Percentiles rank a stretch among this genome's conserved stretches.
Evolutionary conservation across 2,888 invertebrate species (phyloP).

Genomic region (Troides helena): DNA sequence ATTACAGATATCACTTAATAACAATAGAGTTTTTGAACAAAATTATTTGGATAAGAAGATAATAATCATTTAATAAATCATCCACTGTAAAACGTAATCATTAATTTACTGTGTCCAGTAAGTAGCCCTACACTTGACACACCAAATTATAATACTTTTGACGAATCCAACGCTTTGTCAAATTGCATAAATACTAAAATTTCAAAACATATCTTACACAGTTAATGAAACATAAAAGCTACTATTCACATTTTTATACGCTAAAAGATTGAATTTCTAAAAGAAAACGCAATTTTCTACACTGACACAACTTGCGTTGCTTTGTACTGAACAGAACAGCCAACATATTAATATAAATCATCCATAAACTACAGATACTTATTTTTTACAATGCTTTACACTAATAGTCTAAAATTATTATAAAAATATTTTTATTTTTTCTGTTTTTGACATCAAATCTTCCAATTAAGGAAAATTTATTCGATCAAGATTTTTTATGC

Average conservation of each 20-base stretch:
- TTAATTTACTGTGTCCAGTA: slow-evolving; percentile 61
- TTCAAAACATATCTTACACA: slow-evolving; percentile 15
- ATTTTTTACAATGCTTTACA: background rate
- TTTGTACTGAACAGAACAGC: slow-evolving; percentile 60
- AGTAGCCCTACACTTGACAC: slow-evolving; percentile 66
- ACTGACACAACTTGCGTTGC: slow-evolving; percentile 74
- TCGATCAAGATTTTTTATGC: too few species aligned
- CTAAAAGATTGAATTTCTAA: slow-evolving; percentile 47
- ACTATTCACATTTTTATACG: slow-evolving; percentile 57
- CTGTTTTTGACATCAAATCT: too few species aligned
- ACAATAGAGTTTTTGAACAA: slow-evolving; percentile 29
- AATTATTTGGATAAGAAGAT: slow-evolving; percentile 38
- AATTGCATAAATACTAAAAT: slow-evolving; percentile 27
- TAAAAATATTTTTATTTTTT: too few species aligned
- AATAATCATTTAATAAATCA: slow-evolving; percentile 40
- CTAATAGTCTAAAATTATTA: background rate
- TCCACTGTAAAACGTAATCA: slow-evolving; percentile 49
- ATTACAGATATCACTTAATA: slow-evolving; percentile 33
- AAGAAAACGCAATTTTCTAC: slow-evolving; percentile 66
- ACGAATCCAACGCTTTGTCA: slow-evolving; percentile 33
- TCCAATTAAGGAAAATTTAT: too few species aligned
- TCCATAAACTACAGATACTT: slow-evolving; percentile 19
- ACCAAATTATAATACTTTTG: slow-evolving; percentile 50
- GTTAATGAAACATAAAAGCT: slow-evolving; percentile 35
- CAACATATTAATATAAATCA: slow-evolving; percentile 43